Percentiles rank a stretch among this genome's conserved stretches.
phyloP scores from a whole-genome alignment of 2,113 vertebrate species.

The Proterorhinus semilunaris region DNA sequence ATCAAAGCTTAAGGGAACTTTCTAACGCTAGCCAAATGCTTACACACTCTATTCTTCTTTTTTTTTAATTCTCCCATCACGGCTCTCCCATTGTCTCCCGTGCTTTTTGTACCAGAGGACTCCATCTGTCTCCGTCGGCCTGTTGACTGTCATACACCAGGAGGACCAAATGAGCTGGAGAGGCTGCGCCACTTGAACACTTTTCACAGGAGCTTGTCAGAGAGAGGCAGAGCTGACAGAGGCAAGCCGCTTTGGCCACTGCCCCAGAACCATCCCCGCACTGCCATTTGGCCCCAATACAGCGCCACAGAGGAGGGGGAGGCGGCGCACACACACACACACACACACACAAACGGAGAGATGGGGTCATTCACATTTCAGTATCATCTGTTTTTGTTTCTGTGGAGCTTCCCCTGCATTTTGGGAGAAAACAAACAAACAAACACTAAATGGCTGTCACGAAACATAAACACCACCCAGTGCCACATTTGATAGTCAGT shows the following conservation, averaged over 20 bases:
- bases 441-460: too few species aligned
- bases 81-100: neutral
- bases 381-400: constrained; percentile 12
- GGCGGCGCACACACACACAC: constrained; percentile 22
- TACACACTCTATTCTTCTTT: neutral
- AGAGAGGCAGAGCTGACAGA: constrained; percentile 32
- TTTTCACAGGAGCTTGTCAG: constrained; percentile 31
- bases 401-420: too few species aligned
- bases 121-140: constrained; percentile 1
- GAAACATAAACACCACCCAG: too few species aligned
- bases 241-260: constrained; percentile 30
- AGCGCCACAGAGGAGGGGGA: constrained; percentile 30
- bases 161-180: constrained; percentile 3
- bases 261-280: constrained; percentile 29
- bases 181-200: constrained; percentile 13
- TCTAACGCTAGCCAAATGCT: too few species aligned
- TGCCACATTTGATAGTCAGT: too few species aligned
- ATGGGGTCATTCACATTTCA: constrained; percentile 17
- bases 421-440: too few species aligned
- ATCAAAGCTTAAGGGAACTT: too few species aligned
- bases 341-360: constrained; percentile 10
- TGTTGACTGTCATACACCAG: neutral
- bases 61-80: neutral
- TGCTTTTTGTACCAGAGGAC: neutral
- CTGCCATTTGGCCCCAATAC: constrained; percentile 35